These are phyloP conservation scores for Hydropotes inermis DNA, from an alignment of 2,113 vertebrate species.

Conservation along the genomic window DNA sequence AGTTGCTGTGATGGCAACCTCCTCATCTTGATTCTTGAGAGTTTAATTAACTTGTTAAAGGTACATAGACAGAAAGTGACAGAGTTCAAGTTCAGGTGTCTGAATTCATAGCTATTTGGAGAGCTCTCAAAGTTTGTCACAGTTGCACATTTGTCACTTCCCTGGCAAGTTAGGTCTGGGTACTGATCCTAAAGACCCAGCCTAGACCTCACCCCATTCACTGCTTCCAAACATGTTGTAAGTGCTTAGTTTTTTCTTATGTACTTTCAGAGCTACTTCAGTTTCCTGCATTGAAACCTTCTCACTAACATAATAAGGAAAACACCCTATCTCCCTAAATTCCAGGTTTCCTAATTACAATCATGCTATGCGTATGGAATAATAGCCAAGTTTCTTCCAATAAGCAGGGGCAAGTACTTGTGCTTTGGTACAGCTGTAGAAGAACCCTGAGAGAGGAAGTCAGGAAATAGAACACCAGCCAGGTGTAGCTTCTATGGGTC, in stretches of 20 bases:
- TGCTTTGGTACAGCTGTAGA: background rate
- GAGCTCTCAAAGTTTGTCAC: background rate
- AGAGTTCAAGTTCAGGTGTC: background rate
- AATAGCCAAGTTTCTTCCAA: background rate
- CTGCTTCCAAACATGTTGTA: background rate
- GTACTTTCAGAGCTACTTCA: background rate
- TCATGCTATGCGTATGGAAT: background rate
- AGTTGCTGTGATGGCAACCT: background rate
- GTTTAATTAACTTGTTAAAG: background rate
- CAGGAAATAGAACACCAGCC: background rate
- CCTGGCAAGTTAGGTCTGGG: background rate
- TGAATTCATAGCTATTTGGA: background rate
- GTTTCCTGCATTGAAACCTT: background rate
- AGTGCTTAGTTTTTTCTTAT: background rate
- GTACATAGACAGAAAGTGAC: background rate
- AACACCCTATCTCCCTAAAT: background rate
- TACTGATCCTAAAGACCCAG: background rate
- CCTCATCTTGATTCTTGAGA: background rate
- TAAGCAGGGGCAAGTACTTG: background rate
- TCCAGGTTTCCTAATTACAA: slow-evolving; percentile 4
- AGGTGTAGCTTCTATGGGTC: background rate
- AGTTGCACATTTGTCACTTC: background rate
- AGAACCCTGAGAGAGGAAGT: background rate
- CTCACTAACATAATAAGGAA: background rate
- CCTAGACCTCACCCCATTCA: background rate